Conservation (phyloP, 2,888 invertebrate species). For the Eupithecia tripunctaria region DNA sequence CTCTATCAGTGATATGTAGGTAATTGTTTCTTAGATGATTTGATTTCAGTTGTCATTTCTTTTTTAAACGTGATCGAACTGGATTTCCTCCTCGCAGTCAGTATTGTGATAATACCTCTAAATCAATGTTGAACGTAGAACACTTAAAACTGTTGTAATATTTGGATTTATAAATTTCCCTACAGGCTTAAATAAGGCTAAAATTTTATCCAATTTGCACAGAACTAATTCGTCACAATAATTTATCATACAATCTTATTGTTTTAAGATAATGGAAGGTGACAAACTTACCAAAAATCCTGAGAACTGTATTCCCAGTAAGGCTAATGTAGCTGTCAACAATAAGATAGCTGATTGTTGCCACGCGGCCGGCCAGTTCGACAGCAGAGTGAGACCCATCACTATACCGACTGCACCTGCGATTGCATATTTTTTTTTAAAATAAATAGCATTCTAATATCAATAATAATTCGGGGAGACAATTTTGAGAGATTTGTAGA, state of each 20-base stretch:
- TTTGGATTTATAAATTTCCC: too few relatives aligned
- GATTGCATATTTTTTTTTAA: not conserved
- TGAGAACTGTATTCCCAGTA: slow-evolving; percentile 67
- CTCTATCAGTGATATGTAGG: not conserved
- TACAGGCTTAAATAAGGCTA: too few relatives aligned
- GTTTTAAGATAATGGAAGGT: not conserved
- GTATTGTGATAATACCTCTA: too few relatives aligned
- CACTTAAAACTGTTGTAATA: too few relatives aligned
- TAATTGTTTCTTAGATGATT: not conserved
- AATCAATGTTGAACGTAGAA: too few relatives aligned
- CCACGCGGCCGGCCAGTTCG: slow-evolving; percentile 57
- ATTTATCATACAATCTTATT: too few relatives aligned
- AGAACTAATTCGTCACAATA: too few relatives aligned
- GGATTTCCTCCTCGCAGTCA: not conserved
- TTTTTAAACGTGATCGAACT: not conserved
- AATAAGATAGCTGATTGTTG: slow-evolving; percentile 49
- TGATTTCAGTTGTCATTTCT: not conserved
- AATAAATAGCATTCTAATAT: not conserved
- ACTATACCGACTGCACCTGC: slow-evolving; percentile 66
- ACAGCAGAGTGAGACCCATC: slow-evolving; percentile 59
- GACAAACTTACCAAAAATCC: slow-evolving; percentile 65
- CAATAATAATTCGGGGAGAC: not conserved
- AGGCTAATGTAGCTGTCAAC: slow-evolving; percentile 55
- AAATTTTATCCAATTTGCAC: not conserved
- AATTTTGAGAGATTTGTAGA: not conserved